Conservation (phyloP, 64 coral and sea anemone species). For the Acropora tenuis region DNA sequence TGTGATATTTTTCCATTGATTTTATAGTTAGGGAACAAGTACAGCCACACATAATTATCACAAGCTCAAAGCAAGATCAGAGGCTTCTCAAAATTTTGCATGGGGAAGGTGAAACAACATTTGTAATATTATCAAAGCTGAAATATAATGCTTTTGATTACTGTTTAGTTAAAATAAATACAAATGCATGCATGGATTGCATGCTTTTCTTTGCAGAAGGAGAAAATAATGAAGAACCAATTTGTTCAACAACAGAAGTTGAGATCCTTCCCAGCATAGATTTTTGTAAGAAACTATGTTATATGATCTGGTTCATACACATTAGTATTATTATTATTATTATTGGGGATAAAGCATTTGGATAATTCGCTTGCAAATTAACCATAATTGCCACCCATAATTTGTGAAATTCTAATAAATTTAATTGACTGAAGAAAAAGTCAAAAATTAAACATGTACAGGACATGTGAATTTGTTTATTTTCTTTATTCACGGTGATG, state of each 20-base stretch:
- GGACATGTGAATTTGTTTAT: background rate
- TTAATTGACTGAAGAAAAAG: no score
- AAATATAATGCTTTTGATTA: no score
- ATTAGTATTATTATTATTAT: no score
- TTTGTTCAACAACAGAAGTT: constrained; percentile 55
- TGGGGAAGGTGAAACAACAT: constrained; percentile 74
- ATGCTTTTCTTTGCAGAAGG: constrained; percentile 19
- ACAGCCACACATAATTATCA: constrained; percentile 76
- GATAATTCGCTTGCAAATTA: no score
- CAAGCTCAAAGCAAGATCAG: constrained; percentile 96
- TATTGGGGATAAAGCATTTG: no score
- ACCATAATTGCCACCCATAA: no score
- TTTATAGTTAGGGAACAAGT: constrained; percentile 83
- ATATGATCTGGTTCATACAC: background rate
- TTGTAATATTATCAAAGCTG: background rate
- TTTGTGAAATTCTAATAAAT: no score
- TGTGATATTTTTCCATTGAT: background rate
- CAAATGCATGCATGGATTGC: no score
- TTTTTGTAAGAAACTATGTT: constrained; percentile 68
- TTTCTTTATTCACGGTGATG: background rate
- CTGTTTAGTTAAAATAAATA: no score
- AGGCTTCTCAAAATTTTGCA: constrained; percentile 71
- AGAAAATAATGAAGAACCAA: constrained; percentile 84
- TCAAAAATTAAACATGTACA: no score
- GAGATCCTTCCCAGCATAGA: constrained; percentile 93